A percentile compares a stretch with the other conserved stretches of the same genome.
Conservation (phyloP, 2,797 vertebrate species). For the Platyrinchus mystaceus region DNA sequence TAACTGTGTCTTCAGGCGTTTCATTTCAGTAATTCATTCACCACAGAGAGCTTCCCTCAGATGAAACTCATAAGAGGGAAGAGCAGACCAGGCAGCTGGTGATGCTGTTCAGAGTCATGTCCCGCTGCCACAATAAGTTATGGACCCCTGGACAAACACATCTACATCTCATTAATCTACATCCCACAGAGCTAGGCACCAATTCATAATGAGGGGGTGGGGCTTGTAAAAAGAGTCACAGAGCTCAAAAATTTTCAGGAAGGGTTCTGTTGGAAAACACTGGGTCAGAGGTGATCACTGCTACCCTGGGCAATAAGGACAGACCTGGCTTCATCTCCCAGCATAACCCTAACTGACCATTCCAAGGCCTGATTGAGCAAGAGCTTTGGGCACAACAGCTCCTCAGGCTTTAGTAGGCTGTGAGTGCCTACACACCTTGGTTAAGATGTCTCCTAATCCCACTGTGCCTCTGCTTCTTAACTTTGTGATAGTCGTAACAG, state of each 20-base stretch:
- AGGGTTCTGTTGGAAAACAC: neutral
- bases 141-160: neutral
- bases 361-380: neutral
- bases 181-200: accelerated
- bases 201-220: accelerated
- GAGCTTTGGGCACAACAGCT: neutral
- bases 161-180: neutral
- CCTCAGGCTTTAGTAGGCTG: neutral
- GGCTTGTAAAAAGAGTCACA: neutral
- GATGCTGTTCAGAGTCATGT: accelerated
- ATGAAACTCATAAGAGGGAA: neutral
- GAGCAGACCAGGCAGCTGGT: neutral
- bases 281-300: neutral
- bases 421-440: neutral
- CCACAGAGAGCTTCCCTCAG: neutral
- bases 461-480: neutral
- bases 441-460: neutral
- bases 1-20: conserved; percentile 9
- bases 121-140: accelerated
- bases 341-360: neutral
- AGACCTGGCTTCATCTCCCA: neutral
- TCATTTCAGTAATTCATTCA: conserved; percentile 37
- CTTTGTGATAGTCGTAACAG: neutral
- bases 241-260: neutral
- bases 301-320: neutral